Base-by-base conservation (phyloP, 30 jellyfish, hydroid and myxozoan genomes). In the Mastigias papua region DNA sequence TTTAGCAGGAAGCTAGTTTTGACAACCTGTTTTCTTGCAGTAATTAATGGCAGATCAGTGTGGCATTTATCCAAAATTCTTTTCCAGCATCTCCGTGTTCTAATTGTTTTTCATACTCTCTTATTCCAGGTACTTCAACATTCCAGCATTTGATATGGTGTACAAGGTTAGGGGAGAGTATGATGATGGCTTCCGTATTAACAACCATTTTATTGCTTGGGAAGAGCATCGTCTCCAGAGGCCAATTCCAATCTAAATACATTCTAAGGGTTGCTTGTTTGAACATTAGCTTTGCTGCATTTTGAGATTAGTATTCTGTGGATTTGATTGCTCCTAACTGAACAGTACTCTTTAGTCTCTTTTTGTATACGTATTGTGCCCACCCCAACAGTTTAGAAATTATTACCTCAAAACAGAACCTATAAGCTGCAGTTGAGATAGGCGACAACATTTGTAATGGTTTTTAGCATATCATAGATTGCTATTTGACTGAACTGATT, bases 141-240 rank as follows among this genome's bases (percentile, higher is more conserved):
- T 81, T 22, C 91, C 91, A 66, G 48, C 65, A 15, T 81, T 81
- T 66, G 91, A 81, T 48, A 23, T 69, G 37, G 91, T 81, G 13
- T 81, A 34, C 84, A 81, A 81, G 66, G 91, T 81, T 84, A 81
- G 91, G 66, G 91, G 91, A 31, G 91, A 81, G 1, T 81, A 81
- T 66, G 91, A 81, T 67, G 91, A 67, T 81, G 91, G 91, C 15
- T 67, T 34, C 74, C 91, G 91, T 33, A 48, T 81, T 19, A 81
- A 81, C 79, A 50, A 81, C 81, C 74, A 66, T 49, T 81, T 81
- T 84, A 81, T 81, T 65, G 82, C 91, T 16, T 81, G 91, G 91
- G 91, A 81, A 2, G 91, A 81, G 10, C 91, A 81, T 31, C 51
- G 51, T 22, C 80, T 81, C 46, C 91, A 81, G 30, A 69, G 91